phyloP scores from a whole-genome alignment of 2,888 invertebrate species.

The Hylaea fasciaria region DNA sequence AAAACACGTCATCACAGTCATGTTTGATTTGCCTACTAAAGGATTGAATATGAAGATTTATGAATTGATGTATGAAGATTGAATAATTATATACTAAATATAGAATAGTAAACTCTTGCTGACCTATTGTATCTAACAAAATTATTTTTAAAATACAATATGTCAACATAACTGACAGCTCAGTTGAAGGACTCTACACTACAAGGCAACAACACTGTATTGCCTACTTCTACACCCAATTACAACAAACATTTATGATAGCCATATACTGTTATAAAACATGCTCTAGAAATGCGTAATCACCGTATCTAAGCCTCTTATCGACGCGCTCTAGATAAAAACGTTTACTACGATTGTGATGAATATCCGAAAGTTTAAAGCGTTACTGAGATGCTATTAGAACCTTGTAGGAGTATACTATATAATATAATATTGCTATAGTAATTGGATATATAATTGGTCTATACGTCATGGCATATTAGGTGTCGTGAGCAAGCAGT shows the following conservation, averaged over 20 bases:
- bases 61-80: too few species aligned
- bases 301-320: conserved; percentile 40
- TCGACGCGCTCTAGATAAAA: conserved; percentile 40
- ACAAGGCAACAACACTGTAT: too few species aligned
- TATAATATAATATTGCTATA: not conserved
- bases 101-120: too few species aligned
- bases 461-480: not conserved
- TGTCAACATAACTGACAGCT: too few species aligned
- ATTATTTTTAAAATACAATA: too few species aligned
- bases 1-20: too few species aligned
- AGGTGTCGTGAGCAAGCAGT: not conserved
- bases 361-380: conserved; percentile 4
- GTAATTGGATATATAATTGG: not conserved
- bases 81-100: too few species aligned
- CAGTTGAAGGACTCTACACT: too few species aligned
- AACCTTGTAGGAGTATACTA: not conserved
- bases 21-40: too few species aligned
- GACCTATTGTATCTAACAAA: too few species aligned
- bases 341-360: conserved; percentile 24
- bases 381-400: conserved; percentile 16
- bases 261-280: not conserved
- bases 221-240: too few species aligned
- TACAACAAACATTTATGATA: not conserved
- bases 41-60: too few species aligned
- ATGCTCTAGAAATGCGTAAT: conserved; percentile 24